Base-by-base conservation (phyloP, 2,797 vertebrate genomes). In the Gymnopithys bicolor region DNA sequence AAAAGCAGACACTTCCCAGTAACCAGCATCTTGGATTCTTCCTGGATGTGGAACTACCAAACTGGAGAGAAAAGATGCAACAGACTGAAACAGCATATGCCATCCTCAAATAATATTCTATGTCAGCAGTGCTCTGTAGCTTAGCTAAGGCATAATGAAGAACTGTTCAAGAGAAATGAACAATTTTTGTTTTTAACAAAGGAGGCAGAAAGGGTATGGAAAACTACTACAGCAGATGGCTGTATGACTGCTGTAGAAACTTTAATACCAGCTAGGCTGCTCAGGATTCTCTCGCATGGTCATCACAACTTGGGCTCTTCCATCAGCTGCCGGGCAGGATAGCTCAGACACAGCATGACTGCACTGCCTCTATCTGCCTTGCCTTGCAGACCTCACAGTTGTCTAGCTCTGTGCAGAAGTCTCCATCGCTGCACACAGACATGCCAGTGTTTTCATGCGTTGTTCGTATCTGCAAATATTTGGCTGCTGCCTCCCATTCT, bases 51-150 rank as follows among this genome's bases (percentile, higher is more conserved):
- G 55, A 94, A 78, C 62, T 84, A 81, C 59, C 51, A 19, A 23
- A 53, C 6, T 6, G 60, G 53, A 94, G 62, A 90, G 17, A 48
- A 51, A 94, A 90, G 48, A 84, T 10, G 33, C 74, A 82, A 81
- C 62, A 94, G 89, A 94, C 63, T 84, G 90, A 90, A 88, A 90
- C 16, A 89, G 66, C 85, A 94, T 71, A 90, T 88, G 91, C 66
- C 64, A 60, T 51, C 79, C 85, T 70, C 89, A 93, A 77, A 86
- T 7, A 91, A 78, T 52, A 67, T 52, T 91, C 84, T 64, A 55
- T 8, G 4, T 37, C 70, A 94, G 67, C 39, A 66, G 32, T 30
- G 69, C 69, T 90, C 59, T 48, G 9, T 2, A 81, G 39, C 39
- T 84, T 76, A 88, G 82, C 64, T 93, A 81, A 85, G 87, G 53